Evolutionary conservation across 2,888 invertebrate genomes (phyloP).

Genomic region (Orthonevra nobilis): DNA sequence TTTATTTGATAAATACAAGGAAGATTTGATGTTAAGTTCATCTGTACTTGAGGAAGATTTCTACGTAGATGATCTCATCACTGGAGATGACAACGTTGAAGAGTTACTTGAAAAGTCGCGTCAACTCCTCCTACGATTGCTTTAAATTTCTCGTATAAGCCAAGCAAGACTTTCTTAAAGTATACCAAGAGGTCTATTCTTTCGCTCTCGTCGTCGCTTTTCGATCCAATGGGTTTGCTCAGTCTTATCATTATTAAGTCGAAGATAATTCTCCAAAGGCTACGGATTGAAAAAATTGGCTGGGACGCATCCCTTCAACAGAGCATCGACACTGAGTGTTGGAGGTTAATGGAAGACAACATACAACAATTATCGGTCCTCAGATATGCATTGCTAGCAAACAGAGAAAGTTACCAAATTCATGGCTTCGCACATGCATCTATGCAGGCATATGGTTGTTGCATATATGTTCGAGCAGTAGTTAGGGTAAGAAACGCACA

Average conservation of each 20-base stretch:
- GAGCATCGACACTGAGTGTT: not conserved
- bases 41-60: too few relatives aligned
- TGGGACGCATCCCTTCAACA: constrained; percentile 22
- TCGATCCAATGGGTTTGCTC: constrained; percentile 41
- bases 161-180: not conserved
- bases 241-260: constrained; percentile 45
- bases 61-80: constrained; percentile 54
- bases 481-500: not conserved
- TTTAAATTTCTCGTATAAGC: constrained; percentile 11
- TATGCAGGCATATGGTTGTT: constrained; percentile 16
- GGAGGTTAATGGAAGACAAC: not conserved
- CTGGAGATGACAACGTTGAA: constrained; percentile 38
- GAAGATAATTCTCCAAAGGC: constrained; percentile 58
- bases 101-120: constrained; percentile 11
- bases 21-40: too few relatives aligned
- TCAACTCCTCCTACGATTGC: too few relatives aligned
- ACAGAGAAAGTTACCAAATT: not conserved
- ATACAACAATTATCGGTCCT: not conserved
- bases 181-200: constrained; percentile 16
- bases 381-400: not conserved
- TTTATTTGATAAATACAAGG: too few relatives aligned
- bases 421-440: constrained; percentile 31
- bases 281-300: constrained; percentile 44
- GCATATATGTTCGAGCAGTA: not conserved
- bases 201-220: constrained; percentile 31